Conservation (phyloP, 2,888 invertebrate species). For the Brassicogethes aeneus region DNA sequence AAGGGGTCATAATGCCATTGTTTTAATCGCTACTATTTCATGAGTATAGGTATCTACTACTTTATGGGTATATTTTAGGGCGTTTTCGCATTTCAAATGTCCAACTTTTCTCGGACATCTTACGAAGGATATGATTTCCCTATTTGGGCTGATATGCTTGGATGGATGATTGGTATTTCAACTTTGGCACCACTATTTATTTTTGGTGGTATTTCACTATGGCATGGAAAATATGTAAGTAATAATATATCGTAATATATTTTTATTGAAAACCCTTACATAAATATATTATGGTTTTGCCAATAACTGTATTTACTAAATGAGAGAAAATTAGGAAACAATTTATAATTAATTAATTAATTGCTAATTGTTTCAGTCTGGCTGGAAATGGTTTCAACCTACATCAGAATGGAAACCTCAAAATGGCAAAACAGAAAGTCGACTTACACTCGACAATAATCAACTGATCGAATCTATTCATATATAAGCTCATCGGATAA, state of each 20-base stretch:
- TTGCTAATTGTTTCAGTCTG: constrained; percentile 38
- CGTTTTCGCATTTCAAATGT: constrained; percentile 64
- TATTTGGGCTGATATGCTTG: constrained; percentile 58
- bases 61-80: constrained; percentile 46
- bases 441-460: constrained; percentile 8
- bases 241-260: not conserved
- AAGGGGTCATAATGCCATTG: too few species aligned
- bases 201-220: constrained; percentile 46
- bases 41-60: too few species aligned
- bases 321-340: not conserved
- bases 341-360: not conserved
- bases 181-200: constrained; percentile 62
- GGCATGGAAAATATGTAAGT: constrained; percentile 39
- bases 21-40: too few species aligned
- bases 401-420: constrained; percentile 46
- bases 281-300: too few species aligned
- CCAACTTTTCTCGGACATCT: constrained; percentile 52
- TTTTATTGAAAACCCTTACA: not conserved
- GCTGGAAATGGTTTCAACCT: constrained; percentile 45
- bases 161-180: constrained; percentile 61
- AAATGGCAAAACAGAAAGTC: constrained; percentile 27
- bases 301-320: too few species aligned
- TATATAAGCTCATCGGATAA: constrained; percentile 6
- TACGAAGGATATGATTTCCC: constrained; percentile 64
- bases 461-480: constrained; percentile 8